These are phyloP conservation scores for Edolisoma coerulescens DNA, from an alignment of 2,113 vertebrate genomes.

Conservation along the genomic window DNA sequence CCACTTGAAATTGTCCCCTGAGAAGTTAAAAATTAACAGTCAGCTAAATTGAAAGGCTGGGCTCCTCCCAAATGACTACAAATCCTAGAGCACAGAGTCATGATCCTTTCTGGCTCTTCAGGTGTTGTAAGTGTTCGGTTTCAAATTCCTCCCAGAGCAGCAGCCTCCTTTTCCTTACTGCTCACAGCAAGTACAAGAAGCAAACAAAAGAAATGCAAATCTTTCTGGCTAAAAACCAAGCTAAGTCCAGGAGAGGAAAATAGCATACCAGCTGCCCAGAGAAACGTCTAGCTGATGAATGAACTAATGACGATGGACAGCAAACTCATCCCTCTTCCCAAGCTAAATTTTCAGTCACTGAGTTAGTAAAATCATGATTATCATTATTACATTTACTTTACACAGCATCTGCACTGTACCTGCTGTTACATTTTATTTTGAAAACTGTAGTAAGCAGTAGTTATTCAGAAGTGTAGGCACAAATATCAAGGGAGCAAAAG, in stretches of 20 bases:
- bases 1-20: not conserved
- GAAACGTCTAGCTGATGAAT: conserved; percentile 57
- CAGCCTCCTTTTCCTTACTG: not conserved
- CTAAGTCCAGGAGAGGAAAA: conserved; percentile 38
- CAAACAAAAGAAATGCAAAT: conserved; percentile 29
- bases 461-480: not conserved
- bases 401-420: not conserved
- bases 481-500: not conserved
- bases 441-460: not conserved
- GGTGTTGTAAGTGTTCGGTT: not conserved
- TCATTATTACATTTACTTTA: conserved; percentile 17
- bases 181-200: not conserved
- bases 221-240: not conserved
- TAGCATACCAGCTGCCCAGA: conserved; percentile 25
- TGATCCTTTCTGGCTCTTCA: not conserved
- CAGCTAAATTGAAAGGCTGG: not conserved
- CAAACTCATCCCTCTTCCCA: conserved; percentile 61
- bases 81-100: not conserved
- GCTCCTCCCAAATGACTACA: not conserved
- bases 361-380: conserved; percentile 57
- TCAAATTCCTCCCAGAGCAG: not conserved
- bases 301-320: conserved; percentile 60
- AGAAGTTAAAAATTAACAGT: not conserved
- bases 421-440: conserved; percentile 21
- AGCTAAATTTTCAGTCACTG: conserved; percentile 52